These are phyloP conservation scores for Eupithecia centaureata DNA, from an alignment of 2,888 invertebrate genomes.

Conservation along the genomic window DNA sequence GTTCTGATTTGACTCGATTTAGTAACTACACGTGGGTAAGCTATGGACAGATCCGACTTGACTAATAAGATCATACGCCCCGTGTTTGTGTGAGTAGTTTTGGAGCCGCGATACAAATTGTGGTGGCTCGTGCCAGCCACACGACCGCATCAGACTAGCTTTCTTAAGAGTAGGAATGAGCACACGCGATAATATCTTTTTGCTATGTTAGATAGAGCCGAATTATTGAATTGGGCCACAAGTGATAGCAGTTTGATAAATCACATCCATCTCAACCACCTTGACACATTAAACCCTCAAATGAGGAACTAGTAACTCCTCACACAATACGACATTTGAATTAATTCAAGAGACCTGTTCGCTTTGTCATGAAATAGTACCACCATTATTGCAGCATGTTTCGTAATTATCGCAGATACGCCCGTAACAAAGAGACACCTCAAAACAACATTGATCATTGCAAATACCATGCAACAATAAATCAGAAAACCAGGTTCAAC, in stretches of 20 bases:
- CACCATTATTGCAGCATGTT: conserved; percentile 51
- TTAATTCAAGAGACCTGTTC: conserved; percentile 48
- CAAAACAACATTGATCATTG: conserved; percentile 71
- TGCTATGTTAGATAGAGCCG: background rate
- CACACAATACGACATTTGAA: conserved; percentile 42
- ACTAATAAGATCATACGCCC: conserved; percentile 3
- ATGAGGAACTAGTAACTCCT: conserved; percentile 34
- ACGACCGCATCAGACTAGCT: conserved; percentile 50
- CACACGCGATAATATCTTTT: background rate
- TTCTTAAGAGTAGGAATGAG: background rate
- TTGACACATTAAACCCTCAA: conserved; percentile 28
- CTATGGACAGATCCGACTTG: background rate
- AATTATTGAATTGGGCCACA: background rate
- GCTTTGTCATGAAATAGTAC: conserved; percentile 44
- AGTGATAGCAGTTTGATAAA: conserved; percentile 21
- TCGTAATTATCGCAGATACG: conserved; percentile 63
- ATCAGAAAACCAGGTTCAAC: conserved; percentile 77
- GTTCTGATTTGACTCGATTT: background rate
- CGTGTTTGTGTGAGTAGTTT: conserved; percentile 18
- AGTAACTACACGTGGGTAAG: background rate
- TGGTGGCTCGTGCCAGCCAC: conserved; percentile 66
- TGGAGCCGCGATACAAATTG: conserved; percentile 13
- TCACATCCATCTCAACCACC: conserved; percentile 12
- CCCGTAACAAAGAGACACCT: conserved; percentile 66
- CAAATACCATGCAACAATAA: conserved; percentile 70